These are phyloP conservation scores for Oncorhynchus tshawytscha DNA, from an alignment of 2,113 vertebrate genomes.

Conservation along the genomic window DNA sequence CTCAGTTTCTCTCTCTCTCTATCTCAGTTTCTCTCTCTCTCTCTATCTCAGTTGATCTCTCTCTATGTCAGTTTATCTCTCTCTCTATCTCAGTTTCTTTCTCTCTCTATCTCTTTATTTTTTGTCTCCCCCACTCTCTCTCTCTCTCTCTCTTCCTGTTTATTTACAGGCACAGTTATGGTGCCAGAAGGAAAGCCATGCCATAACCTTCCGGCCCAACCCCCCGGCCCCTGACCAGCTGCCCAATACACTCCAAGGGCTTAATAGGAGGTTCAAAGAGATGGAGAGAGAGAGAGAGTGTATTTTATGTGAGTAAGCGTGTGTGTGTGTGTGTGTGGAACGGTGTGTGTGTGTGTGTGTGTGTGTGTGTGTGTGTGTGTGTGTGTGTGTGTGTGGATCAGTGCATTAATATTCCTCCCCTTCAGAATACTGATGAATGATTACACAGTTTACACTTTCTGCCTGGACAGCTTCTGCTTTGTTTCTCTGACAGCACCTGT, in stretches of 20 bases:
- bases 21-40: too few relatives aligned
- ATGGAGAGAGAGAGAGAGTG: too few relatives aligned
- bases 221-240: background rate
- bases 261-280: background rate
- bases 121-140: background rate
- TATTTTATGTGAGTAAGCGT: too few relatives aligned
- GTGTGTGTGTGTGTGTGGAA: too few relatives aligned
- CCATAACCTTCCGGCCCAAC: background rate
- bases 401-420: too few relatives aligned
- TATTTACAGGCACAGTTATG: background rate
- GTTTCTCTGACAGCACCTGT: too few relatives aligned
- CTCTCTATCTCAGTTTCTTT: background rate
- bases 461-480: too few relatives aligned
- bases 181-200: background rate
- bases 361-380: background rate
- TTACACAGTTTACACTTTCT: too few relatives aligned
- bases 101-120: background rate
- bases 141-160: background rate
- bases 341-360: background rate
- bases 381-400: background rate
- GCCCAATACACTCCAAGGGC: background rate
- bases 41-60: background rate
- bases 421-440: too few relatives aligned
- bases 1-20: too few relatives aligned
- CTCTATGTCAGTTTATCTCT: background rate